phyloP scores from a whole-genome alignment of 2,113 vertebrate species.

The Grammomys dolichurus region DNA sequence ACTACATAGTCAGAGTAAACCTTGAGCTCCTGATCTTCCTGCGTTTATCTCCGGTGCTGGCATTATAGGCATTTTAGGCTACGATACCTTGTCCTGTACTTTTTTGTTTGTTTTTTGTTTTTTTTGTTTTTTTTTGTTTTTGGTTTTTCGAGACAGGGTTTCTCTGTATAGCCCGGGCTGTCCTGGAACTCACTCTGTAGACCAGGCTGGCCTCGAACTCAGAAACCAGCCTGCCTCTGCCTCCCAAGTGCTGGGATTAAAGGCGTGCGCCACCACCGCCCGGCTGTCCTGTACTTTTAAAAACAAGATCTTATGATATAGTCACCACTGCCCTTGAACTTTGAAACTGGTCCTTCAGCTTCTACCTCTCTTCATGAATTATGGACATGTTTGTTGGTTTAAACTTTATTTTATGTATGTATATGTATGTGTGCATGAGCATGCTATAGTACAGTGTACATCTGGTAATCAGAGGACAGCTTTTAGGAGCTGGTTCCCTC shows the following conservation, averaged over 20 bases:
- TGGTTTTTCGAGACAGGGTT: no score
- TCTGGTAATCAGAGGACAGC: background rate
- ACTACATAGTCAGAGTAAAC: background rate
- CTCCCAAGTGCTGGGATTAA: no score
- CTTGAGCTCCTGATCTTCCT: background rate
- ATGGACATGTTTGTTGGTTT: background rate
- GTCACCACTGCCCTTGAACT: background rate
- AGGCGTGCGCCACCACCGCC: no score
- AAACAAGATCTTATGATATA: background rate
- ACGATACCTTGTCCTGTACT: background rate
- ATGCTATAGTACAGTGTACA: background rate
- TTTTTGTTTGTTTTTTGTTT: background rate
- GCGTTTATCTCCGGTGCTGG: background rate
- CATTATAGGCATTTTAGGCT: background rate
- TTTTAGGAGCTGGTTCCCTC: background rate
- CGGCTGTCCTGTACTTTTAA: no score
- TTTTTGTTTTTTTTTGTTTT: no score
- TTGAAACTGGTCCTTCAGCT: background rate
- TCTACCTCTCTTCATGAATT: background rate
- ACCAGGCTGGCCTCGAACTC: no score
- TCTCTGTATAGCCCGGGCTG: no score
- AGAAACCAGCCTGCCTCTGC: no score
- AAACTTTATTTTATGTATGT: background rate
- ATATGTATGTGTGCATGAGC: background rate
- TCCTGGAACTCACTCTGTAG: no score